Base-by-base conservation (phyloP, 2,888 invertebrate species). In the Epinotia demarniana region DNA sequence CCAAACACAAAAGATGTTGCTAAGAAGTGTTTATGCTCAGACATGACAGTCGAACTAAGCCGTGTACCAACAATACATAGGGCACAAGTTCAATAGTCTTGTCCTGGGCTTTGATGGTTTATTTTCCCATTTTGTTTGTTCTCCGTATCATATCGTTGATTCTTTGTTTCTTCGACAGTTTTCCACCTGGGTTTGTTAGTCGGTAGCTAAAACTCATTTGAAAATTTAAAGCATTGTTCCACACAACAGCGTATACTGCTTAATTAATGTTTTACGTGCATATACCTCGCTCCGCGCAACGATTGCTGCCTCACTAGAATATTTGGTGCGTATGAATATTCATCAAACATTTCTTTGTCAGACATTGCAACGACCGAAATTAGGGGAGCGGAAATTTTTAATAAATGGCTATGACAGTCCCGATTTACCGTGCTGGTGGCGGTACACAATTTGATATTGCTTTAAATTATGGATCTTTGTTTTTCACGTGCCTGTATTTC, bases 341-440 rank as follows among this genome's bases (percentile, higher is more conserved):
- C 84, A 87, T 85, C 83, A 82, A 84, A 84, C 85, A 85, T 84
- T 85, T 86, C 84, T 85, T 85, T 85, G 78, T 78, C 81, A 81
- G 81, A 82, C 81, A 81, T 80, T 80, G 82, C 75, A 63, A 58
- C 64, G 78, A 78, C 79, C 77, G 78, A 82, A 86, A 85, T 83
- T 83, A 81, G 83, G 83, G 80, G 79, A 79, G 82, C 80, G 82
- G 81, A 80, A 83, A 81, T 84, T 87, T 86, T 85, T 85, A 80
- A 82, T 85, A 85, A 88, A 87, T 85, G 84, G 83, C 80, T 76
- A 76, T 83, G 85, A 87, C 85, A 80, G 78, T 78, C 78, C 73
- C 78, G 78, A 80, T 79, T 79, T 78, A 79, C 77, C 76, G 73
- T 63, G 62, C 55, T 58, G 63, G 69, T 72, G 64, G 62, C 72